Conservation (phyloP, 1,140 invertebrate genomes). For the Macrostomum lignano region DNA sequence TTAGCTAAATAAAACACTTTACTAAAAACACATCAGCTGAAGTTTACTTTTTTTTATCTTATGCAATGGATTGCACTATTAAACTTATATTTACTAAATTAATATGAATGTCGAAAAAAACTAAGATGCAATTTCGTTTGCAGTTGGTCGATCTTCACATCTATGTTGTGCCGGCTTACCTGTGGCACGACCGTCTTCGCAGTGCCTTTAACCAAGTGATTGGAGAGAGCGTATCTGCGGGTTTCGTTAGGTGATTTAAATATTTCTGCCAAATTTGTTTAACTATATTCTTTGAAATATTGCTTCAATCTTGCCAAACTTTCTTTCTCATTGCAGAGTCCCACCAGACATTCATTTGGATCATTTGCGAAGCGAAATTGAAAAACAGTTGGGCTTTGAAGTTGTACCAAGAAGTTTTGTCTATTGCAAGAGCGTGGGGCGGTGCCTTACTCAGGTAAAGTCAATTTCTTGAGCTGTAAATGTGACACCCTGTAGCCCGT, state of each 20-base stretch:
- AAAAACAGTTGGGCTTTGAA: conserved; percentile 16
- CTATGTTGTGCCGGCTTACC: conserved; percentile 22
- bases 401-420: conserved; percentile 20
- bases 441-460: conserved; percentile 23
- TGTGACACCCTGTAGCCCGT: too few relatives aligned
- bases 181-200: conserved; percentile 24
- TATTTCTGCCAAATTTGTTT: too few relatives aligned
- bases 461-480: too few relatives aligned
- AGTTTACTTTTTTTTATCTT: too few relatives aligned
- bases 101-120: too few relatives aligned
- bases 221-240: conserved; percentile 23
- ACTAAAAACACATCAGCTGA: too few relatives aligned
- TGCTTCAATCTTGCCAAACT: too few relatives aligned
- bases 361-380: conserved; percentile 20
- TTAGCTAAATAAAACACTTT: too few relatives aligned
- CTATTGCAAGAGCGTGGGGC: conserved; percentile 23
- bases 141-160: conserved; percentile 28
- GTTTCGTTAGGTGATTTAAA: conserved; percentile 28
- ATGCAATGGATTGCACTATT: too few relatives aligned
- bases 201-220: conserved; percentile 22
- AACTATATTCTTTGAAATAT: too few relatives aligned
- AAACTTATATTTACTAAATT: too few relatives aligned
- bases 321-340: conserved; percentile 15
- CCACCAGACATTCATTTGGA: conserved; percentile 14
- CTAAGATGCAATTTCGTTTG: too few relatives aligned